Evolutionary conservation across 2,113 vertebrate species (phyloP), one percentile per base, ranked within the genome.

Genomic region (Clarias magur): DNA sequence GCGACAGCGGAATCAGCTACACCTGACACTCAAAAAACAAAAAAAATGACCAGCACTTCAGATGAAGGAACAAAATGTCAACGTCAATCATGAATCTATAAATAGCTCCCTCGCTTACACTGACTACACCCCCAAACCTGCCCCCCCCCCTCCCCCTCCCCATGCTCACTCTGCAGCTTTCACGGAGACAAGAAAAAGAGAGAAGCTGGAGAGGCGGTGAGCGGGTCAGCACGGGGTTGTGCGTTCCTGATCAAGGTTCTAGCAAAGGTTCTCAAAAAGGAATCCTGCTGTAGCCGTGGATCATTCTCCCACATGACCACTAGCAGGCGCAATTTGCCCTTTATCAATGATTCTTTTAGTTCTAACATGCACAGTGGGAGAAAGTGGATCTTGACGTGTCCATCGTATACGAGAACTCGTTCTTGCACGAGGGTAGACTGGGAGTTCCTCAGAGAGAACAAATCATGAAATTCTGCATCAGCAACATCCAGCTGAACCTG

Each of bases 121-220:
- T 38, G 34, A 38, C 34, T 38, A 38, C 2, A 10, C n/a, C 34
- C 42, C 53, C 1, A 34, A 34, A 34, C 30, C 30, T 34, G 30
- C 7, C 48, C 0, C 7, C 42, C 4, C 42, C 42, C 4, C 42
- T 4, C 3, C 42, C 6, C 0, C 3, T 4, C 42, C 6, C 0
- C 42, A 4, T 6, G 48, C 10, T 23, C 63, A 62, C 38, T 27
- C n/a, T 59, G 25, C 53, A 16, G n/a, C 27, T 59, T 67, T 25
- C 19, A 12, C 62, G 6, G 25, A 34, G 60, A 86, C 53, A 60
- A 70, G n/a, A 76, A 23, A 72, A 53, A 70, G n/a, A 76, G 16
- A 72, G 57, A 6, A 34, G 57, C 80, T 83, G 72, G 56, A 83
- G 67, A 63, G 54, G 42, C 79, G 42, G 72, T 67, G 57, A 88